phyloP scores from a whole-genome alignment of 2,113 vertebrate species.

The Lagopus muta region DNA sequence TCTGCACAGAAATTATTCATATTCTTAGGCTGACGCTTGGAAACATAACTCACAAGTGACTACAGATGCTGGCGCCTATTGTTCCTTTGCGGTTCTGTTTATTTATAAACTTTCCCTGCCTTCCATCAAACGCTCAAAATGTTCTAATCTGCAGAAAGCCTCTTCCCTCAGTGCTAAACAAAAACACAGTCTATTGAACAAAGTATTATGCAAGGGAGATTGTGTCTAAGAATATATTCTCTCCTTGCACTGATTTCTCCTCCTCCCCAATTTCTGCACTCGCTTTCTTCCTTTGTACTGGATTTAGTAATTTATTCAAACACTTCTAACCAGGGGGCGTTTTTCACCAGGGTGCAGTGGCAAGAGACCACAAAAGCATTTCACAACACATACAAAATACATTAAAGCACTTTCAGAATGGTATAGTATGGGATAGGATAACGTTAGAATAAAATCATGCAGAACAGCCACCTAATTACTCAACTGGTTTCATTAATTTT shows the following conservation, averaged over 20 bases:
- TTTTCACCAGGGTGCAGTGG: conserved; percentile 67
- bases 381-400: conserved; percentile 55
- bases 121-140: conserved; percentile 55
- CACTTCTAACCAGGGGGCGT: conserved; percentile 55
- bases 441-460: conserved; percentile 61
- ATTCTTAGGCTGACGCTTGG: conserved; percentile 51
- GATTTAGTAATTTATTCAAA: conserved; percentile 75
- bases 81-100: conserved; percentile 49
- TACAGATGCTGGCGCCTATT: conserved; percentile 49
- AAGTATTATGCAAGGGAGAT: conserved; percentile 66
- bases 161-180: conserved; percentile 43
- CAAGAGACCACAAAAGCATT: conserved; percentile 70
- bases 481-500: conserved; percentile 73
- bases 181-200: conserved; percentile 62
- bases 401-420: conserved; percentile 54
- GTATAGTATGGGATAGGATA: conserved; percentile 35
- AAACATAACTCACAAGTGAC: conserved; percentile 55
- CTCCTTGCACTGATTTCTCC: conserved; percentile 54
- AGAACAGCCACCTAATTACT: conserved; percentile 67
- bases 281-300: conserved; percentile 54
- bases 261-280: conserved; percentile 30
- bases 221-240: conserved; percentile 52
- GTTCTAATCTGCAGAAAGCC: conserved; percentile 49
- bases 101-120: conserved; percentile 41
- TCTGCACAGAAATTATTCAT: conserved; percentile 62